Evolutionary conservation across 2,113 vertebrate genomes (phyloP), one percentile per base, ranked within the genome.

Genomic region (Muntiacus muntjak): DNA sequence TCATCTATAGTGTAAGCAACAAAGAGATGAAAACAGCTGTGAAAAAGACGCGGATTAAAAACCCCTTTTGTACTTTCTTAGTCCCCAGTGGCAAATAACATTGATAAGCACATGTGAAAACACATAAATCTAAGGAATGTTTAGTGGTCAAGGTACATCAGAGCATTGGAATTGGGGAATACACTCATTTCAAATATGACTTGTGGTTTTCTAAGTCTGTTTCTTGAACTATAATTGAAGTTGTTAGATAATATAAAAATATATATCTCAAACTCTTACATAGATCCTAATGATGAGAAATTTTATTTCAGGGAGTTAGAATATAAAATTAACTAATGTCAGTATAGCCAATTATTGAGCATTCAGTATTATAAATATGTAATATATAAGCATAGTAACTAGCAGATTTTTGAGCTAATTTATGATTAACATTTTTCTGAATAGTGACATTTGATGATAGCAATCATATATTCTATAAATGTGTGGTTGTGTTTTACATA

Each of bases 1-100:
- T 97, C n/a, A 96, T 97, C 50, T 97, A 97, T 12, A 98, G 97
- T 94, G 54, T 98, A 47, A 36, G 95, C 33, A 98, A 97, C 43
- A 98, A 96, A 87, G 87, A 98, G 40, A 94, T 98, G 26, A 98
- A 96, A 96, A 74, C 5, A 6, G 82, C 98, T 89, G 57, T 98
- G 79, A 98, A 92, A 87, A 97, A 96, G 64, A 9, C 97, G 12
- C 30, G 95, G 33, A 43, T 47, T 45, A 96, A 30, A 79, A 94
- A 83, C 28, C 5, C 58, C 50, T 79, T 97, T 57, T 92, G 55
- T 76, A 40, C 71, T 76, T 43, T 76, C 36, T 43, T 43, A 76
- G 71, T 76, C 36, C 64, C 36, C 71, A 76, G 71, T 76, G 36
- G 71, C 36, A 76, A 14, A 76, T 76, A 43, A 43, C 36, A 25